Evolutionary conservation across 2,113 vertebrate species (phyloP).

Genomic region (Corvus moneduloides): DNA sequence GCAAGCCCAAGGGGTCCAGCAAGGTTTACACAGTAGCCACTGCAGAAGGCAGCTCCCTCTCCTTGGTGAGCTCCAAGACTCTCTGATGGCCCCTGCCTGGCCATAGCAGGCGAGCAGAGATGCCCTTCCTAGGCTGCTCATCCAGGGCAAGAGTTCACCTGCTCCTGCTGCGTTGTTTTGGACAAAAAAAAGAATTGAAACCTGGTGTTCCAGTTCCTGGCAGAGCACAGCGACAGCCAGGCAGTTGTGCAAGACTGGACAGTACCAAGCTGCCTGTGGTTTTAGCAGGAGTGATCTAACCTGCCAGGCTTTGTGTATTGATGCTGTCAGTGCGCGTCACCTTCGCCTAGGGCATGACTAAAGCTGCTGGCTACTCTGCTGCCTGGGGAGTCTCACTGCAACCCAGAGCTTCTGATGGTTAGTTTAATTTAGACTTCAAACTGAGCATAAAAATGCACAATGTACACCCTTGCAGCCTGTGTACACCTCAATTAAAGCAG

Average conservation of each 20-base stretch:
- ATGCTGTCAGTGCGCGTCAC: not conserved
- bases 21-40: not conserved
- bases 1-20: not conserved
- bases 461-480: not conserved
- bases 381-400: not conserved
- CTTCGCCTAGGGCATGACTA: conserved; percentile 9
- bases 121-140: not conserved
- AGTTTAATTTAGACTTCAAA: not conserved
- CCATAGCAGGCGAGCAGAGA: not conserved
- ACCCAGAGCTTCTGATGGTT: not conserved
- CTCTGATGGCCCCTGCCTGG: not conserved
- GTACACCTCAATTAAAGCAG: not conserved
- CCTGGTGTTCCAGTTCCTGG: not conserved
- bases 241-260: conserved; percentile 48
- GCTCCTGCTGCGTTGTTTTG: not conserved
- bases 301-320: not conserved
- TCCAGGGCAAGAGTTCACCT: not conserved
- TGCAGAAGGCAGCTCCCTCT: not conserved
- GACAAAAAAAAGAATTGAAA: not conserved
- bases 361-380: not conserved
- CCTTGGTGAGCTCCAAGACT: not conserved
- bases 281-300: conserved; percentile 27
- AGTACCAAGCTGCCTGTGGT: conserved; percentile 13
- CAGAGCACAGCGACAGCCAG: not conserved
- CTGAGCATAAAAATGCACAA: not conserved